Conservation (phyloP, 2,797 vertebrate genomes). For the Leptoclinus maculatus region DNA sequence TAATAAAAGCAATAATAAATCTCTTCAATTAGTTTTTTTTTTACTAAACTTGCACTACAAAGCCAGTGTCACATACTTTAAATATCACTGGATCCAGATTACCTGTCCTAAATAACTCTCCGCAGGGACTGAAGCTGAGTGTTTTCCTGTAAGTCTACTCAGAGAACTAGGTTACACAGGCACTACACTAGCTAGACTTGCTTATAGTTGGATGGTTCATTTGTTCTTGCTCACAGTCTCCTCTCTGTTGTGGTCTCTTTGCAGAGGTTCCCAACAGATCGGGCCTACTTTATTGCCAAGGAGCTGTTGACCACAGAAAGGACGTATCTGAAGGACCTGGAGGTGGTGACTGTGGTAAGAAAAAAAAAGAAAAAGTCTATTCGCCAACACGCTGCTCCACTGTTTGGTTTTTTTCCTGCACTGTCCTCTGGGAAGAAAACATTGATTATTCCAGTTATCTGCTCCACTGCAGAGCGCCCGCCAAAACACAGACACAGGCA, state of each 20-base stretch:
- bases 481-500: slow-evolving; percentile 60
- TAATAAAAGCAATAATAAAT: background rate
- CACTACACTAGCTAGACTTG: background rate
- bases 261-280: slow-evolving; percentile 93
- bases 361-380: slow-evolving; percentile 66
- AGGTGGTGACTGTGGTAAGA: slow-evolving; percentile 95
- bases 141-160: slow-evolving; percentile 31
- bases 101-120: slow-evolving; percentile 65
- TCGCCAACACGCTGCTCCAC: slow-evolving; percentile 9
- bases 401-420: slow-evolving; percentile 35
- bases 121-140: slow-evolving; percentile 38
- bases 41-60: slow-evolving; percentile 8
- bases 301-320: slow-evolving; percentile 94
- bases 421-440: slow-evolving; percentile 59
- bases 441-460: slow-evolving; percentile 70
- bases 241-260: slow-evolving; percentile 40
- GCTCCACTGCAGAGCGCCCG: slow-evolving; percentile 43
- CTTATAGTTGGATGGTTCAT: background rate
- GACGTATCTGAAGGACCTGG: slow-evolving; percentile 95
- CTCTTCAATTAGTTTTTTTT: background rate
- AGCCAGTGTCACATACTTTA: slow-evolving; percentile 25
- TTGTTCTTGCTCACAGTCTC: slow-evolving; percentile 9
- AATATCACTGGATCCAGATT: slow-evolving; percentile 70
- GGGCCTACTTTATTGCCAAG: slow-evolving; percentile 95
- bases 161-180: slow-evolving; percentile 32